phyloP scores from a whole-genome alignment of 2,888 invertebrate species.

The Scaptomyza flava region DNA sequence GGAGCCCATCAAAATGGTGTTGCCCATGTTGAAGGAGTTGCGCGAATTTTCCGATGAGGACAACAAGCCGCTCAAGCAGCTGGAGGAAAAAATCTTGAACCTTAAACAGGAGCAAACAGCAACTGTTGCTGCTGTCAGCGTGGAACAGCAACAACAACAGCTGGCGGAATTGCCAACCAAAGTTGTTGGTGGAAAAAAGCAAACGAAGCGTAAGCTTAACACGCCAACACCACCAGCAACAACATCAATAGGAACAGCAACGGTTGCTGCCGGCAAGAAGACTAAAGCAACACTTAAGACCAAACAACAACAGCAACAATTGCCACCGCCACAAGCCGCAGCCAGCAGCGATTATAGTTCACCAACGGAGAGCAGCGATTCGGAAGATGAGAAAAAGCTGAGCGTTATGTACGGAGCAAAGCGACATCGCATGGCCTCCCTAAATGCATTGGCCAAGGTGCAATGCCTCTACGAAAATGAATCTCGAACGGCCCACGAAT shows the following conservation, averaged over 20 bases:
- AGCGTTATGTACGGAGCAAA: conserved; percentile 87
- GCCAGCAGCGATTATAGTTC: conserved; percentile 48
- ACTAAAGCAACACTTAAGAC: conserved; percentile 22
- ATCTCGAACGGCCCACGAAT: conserved; percentile 89
- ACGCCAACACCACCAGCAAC: conserved; percentile 17
- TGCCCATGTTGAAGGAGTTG: conserved; percentile 81
- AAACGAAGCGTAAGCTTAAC: conserved; percentile 30
- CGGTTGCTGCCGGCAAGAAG: conserved; percentile 14
- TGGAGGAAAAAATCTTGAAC: conserved; percentile 27
- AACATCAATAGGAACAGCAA: conserved; percentile 9
- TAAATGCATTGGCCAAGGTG: conserved; percentile 95
- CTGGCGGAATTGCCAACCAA: conserved; percentile 12
- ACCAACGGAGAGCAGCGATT: conserved; percentile 68
- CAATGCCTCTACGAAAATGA: conserved; percentile 96
- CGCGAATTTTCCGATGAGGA: conserved; percentile 83
- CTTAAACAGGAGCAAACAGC: conserved; percentile 12
- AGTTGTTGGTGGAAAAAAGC: conserved; percentile 26
- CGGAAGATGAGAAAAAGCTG: conserved; percentile 82
- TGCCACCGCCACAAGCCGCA: conserved; percentile 3
- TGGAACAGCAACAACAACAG: neutral
- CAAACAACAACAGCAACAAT: conserved; percentile 16
- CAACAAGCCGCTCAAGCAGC: conserved; percentile 73
- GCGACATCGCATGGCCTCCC: conserved; percentile 93
- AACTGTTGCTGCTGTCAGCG: neutral
- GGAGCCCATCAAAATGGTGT: conserved; percentile 84